These are phyloP conservation scores for Drosophila tanythrix DNA, from an alignment of 2,888 invertebrate species.

Conservation along the genomic window DNA sequence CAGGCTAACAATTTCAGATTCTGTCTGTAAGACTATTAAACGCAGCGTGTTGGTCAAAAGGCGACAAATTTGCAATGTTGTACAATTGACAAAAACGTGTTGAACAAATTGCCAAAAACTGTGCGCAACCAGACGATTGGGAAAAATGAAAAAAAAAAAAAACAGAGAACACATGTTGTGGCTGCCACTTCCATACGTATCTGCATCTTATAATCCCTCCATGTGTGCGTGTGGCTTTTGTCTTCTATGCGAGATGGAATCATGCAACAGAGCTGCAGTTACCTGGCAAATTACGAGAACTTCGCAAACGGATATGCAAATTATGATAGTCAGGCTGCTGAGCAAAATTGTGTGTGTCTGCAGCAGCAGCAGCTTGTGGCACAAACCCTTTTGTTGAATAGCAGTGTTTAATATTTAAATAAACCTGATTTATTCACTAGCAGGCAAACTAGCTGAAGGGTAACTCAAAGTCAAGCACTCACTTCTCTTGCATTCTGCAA, in stretches of 20 bases:
- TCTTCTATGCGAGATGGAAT: constrained; percentile 13
- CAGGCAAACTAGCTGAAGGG: neutral
- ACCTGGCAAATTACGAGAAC: constrained; percentile 36
- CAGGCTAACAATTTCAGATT: constrained; percentile 34
- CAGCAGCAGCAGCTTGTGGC: neutral
- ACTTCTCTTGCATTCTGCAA: constrained; percentile 11
- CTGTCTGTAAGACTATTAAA: constrained; percentile 13
- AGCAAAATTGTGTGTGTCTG: neutral
- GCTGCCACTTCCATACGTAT: constrained; percentile 4
- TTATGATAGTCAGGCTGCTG: constrained; percentile 44
- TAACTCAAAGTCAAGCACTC: constrained; percentile 9
- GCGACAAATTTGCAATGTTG: neutral
- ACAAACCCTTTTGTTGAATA: neutral
- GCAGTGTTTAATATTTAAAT: constrained; percentile 1
- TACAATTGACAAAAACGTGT: constrained; percentile 38
- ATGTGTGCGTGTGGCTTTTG: neutral
- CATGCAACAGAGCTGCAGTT: constrained; percentile 15
- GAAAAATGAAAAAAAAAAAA: constrained; percentile 39
- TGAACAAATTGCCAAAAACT: constrained; percentile 35
- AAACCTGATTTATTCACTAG: neutral
- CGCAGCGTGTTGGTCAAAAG: neutral
- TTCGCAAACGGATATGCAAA: constrained; percentile 55
- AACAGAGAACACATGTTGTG: constrained; percentile 5
- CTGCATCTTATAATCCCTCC: neutral
- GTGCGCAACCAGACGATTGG: constrained; percentile 14